These are phyloP conservation scores for Pseudois nayaur DNA, from an alignment of 2,113 vertebrate genomes.

Conservation along the genomic window DNA sequence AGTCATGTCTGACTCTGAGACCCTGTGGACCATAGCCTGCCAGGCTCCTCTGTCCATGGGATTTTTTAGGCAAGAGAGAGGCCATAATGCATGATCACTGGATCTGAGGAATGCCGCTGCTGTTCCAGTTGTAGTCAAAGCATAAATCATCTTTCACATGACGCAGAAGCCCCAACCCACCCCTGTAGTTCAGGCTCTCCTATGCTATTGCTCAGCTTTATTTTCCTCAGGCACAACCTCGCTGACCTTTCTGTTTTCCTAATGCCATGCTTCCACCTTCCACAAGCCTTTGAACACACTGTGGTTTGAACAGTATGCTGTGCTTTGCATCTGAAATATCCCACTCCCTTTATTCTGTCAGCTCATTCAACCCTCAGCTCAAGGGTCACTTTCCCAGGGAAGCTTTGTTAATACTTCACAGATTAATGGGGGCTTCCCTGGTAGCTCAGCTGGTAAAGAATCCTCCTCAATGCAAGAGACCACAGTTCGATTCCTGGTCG, in stretches of 20 bases:
- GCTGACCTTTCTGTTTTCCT: background rate
- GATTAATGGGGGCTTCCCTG: background rate
- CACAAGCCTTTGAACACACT: background rate
- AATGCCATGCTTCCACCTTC: background rate
- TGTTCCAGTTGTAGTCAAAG: background rate
- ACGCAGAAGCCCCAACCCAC: background rate
- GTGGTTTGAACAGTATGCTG: background rate
- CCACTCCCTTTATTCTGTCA: background rate
- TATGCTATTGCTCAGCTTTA: fast-evolving
- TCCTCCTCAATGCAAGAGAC: background rate
- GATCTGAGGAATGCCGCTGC: background rate
- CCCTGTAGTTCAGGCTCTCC: background rate
- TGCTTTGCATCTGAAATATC: background rate
- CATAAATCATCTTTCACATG: background rate
- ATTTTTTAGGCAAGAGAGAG: background rate
- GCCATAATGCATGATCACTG: background rate
- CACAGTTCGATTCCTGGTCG: background rate
- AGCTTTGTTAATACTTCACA: background rate
- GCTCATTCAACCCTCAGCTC: background rate
- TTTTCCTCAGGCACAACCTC: background rate
- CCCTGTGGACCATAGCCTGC: background rate
- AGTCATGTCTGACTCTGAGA: background rate
- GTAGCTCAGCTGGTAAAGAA: background rate
- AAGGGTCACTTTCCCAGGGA: background rate
- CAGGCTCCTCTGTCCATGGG: background rate